Base-by-base conservation (phyloP, 2,888 invertebrate species). In the Lutraria lutraria region DNA sequence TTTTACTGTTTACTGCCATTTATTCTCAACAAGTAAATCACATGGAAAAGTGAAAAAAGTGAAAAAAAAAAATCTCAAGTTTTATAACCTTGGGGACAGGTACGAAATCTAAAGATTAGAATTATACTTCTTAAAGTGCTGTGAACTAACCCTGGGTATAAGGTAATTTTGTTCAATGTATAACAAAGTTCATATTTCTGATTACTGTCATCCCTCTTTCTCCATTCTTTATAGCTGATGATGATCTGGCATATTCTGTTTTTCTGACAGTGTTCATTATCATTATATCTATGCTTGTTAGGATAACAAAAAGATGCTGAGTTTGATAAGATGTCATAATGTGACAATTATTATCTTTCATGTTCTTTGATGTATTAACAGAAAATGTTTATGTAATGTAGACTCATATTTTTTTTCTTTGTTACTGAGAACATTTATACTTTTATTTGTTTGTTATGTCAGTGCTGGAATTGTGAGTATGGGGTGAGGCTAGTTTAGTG, bases 331-430 rank as follows among this genome's bases (percentile, higher is more conserved):
- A 76, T 19, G 34, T 76, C 29, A 76, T 34, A 19, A 31, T 34
- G 34, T 76, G 76, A 76, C 76, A 76, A 16, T 76, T 76, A 76
- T 16, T 76, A 31, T 76, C 31, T 19, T 31, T 19, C 31, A 0
- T 76, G 34, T 13, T 31, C 76, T 76, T 76, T 76, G 76, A 76
- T 76, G 25, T 76, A 76, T 68, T 68, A 68, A 6, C 63, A 25
- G 63, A 68, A n/a, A 25, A 12, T 25, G 25, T 68, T 25, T 68
- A 68, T n/a, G 13, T 25, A 25, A 25, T 68, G 63, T 68, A 68
- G 8, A 68, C 63, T 68, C 63, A 25, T 68, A 25, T 25, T 68
- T 68, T 60, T n/a, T 68, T 68, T 25, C 21, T 68, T 4, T 8
- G 8, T 68, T 68, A 68, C 63, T n/a, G 63, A 25, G 25, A 68